Conservation (phyloP, 2,888 invertebrate genomes). For the Rosalia funebris region DNA sequence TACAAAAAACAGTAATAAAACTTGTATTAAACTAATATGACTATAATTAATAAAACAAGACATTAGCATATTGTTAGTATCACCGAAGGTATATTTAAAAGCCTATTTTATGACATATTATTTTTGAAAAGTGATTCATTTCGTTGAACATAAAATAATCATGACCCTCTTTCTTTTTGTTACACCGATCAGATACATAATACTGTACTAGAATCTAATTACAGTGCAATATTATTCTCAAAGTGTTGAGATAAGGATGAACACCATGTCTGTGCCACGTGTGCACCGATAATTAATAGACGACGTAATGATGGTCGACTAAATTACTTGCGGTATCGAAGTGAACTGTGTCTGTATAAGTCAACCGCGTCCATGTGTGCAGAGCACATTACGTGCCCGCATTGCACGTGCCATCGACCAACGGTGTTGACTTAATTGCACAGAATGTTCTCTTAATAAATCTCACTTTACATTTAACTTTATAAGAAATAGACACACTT, state of each 20-base stretch:
- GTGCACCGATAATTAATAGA: slow-evolving; percentile 48
- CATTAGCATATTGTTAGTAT: too few species aligned
- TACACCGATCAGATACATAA: too few species aligned
- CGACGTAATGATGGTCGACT: slow-evolving; percentile 47
- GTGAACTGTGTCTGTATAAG: slow-evolving; percentile 33
- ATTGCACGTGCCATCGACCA: slow-evolving; percentile 42
- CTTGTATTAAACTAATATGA: too few species aligned
- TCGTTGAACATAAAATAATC: too few species aligned
- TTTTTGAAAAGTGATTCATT: too few species aligned
- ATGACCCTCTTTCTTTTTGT: too few species aligned
- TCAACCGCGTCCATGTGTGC: slow-evolving; percentile 43
- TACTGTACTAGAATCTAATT: too few species aligned
- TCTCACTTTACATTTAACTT: neutral
- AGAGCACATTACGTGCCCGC: slow-evolving; percentile 42
- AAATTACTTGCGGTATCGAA: slow-evolving; percentile 48
- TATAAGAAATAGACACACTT: neutral
- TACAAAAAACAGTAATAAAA: too few species aligned
- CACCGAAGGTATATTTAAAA: too few species aligned
- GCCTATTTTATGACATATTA: too few species aligned
- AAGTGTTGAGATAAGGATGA: slow-evolving; percentile 15
- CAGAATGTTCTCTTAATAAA: slow-evolving; percentile 4
- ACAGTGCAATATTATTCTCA: slow-evolving; percentile 16
- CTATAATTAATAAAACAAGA: too few species aligned
- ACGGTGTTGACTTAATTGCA: slow-evolving; percentile 1
- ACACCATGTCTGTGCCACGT: slow-evolving; percentile 40